Conservation (phyloP, 2,888 invertebrate species). For the Mimumesa dahlbomi region DNA sequence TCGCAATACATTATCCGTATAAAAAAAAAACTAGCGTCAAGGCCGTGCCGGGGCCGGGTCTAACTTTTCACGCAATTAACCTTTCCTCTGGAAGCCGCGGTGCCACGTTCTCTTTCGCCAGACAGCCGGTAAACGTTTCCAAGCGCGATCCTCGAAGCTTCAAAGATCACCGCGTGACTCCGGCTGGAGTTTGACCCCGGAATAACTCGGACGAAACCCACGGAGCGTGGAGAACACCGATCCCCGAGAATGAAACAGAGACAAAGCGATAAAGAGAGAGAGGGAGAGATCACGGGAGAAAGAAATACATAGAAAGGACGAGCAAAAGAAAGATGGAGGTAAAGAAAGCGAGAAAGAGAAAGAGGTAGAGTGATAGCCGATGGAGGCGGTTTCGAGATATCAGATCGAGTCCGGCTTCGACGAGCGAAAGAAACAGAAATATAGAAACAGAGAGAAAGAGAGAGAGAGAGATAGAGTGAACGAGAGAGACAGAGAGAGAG, state of each 20-base stretch:
- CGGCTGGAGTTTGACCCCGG: slow-evolving; percentile 62
- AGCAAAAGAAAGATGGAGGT: slow-evolving; percentile 16
- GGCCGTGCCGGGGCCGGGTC: too few relatives aligned
- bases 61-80: too few relatives aligned
- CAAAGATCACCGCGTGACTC: slow-evolving; percentile 58
- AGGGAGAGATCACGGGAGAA: not conserved
- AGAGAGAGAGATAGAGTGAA: too few relatives aligned
- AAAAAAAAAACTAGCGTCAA: too few relatives aligned
- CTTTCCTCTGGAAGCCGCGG: not conserved
- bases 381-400: slow-evolving; percentile 68
- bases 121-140: too few relatives aligned
- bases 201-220: slow-evolving; percentile 62
- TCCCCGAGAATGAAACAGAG: slow-evolving; percentile 19
- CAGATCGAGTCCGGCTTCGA: slow-evolving; percentile 66
- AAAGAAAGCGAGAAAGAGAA: slow-evolving; percentile 9
- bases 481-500: too few relatives aligned
- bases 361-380: slow-evolving; percentile 64
- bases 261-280: slow-evolving; percentile 7
- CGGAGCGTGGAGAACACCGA: slow-evolving; percentile 40
- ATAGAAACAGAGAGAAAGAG: too few relatives aligned
- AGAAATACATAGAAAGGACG: too few relatives aligned
- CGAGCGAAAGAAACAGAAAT: slow-evolving; percentile 38
- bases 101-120: not conserved
- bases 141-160: slow-evolving; percentile 46
- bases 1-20: too few relatives aligned